phyloP scores from a whole-genome alignment of 2,797 vertebrate species.

The Cirrhinus mrigala region DNA sequence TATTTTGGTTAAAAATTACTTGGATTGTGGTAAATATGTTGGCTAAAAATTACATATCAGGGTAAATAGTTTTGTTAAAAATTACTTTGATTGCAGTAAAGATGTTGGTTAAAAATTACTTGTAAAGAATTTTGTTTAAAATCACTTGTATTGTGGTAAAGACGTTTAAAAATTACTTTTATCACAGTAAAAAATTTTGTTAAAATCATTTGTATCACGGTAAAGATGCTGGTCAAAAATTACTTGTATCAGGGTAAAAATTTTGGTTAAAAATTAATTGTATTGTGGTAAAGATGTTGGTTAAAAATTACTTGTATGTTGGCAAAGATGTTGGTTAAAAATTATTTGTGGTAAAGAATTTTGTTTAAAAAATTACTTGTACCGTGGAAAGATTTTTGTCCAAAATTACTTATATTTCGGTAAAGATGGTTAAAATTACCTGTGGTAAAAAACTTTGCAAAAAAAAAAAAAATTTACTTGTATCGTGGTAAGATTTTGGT shows the following conservation, averaged over 20 bases:
- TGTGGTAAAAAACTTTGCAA: background rate
- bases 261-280: background rate
- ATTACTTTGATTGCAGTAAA: too few species aligned
- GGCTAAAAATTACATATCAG: too few species aligned
- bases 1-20: too few species aligned
- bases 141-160: background rate
- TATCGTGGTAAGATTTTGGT: background rate
- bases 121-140: too few species aligned
- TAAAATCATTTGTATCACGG: too few species aligned
- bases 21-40: too few species aligned
- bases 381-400: too few species aligned
- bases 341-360: accelerated
- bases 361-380: too few species aligned
- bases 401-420: background rate
- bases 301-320: background rate
- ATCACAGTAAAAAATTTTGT: too few species aligned
- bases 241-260: background rate
- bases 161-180: background rate
- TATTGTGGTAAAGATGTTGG: background rate
- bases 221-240: background rate
- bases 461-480: background rate
- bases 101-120: too few species aligned
- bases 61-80: too few species aligned
- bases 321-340: too few species aligned
- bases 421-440: background rate